phyloP scores from a whole-genome alignment of 1,140 invertebrate genomes.

The Drosophila nigrodunni region DNA sequence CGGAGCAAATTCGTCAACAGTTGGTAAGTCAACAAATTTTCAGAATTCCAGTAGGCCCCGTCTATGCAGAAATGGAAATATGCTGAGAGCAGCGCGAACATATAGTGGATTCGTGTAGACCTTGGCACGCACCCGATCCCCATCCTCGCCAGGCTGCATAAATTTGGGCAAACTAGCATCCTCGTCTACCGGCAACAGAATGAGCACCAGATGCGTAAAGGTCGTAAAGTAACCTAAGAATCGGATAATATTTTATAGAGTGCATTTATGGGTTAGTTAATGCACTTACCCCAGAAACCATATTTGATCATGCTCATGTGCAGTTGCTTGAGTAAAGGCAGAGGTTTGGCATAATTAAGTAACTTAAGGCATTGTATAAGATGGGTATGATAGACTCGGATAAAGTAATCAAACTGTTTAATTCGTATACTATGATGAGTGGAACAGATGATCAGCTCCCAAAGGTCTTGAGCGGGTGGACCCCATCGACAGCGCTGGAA shows the following conservation, averaged over 20 bases:
- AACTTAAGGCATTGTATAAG: conserved; percentile 64
- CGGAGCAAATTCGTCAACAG: conserved; percentile 33
- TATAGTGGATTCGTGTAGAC: conserved; percentile 79
- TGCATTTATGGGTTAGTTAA: conserved; percentile 8
- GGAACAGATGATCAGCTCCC: conserved; percentile 75
- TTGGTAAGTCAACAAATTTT: conserved; percentile 3
- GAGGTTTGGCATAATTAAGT: conserved; percentile 64
- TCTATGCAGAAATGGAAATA: conserved; percentile 74
- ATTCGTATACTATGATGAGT: conserved; percentile 69
- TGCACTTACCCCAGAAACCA: conserved; percentile 74
- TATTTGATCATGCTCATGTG: conserved; percentile 78
- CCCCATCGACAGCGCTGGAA: conserved; percentile 83
- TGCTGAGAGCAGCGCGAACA: conserved; percentile 61
- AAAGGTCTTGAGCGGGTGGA: conserved; percentile 84
- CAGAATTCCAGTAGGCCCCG: conserved; percentile 72
- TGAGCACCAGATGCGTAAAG: conserved; percentile 75
- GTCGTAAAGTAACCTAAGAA: conserved; percentile 71
- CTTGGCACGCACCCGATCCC: conserved; percentile 69
- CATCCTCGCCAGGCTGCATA: conserved; percentile 69
- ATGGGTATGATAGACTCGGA: conserved; percentile 74
- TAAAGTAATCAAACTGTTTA: conserved; percentile 72
- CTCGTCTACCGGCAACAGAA: conserved; percentile 69
- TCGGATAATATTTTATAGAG: neutral
- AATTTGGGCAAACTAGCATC: conserved; percentile 67
- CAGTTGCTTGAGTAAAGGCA: conserved; percentile 64